Conservation (phyloP, 2,888 invertebrate genomes). For the Drosophila prostipennis region DNA sequence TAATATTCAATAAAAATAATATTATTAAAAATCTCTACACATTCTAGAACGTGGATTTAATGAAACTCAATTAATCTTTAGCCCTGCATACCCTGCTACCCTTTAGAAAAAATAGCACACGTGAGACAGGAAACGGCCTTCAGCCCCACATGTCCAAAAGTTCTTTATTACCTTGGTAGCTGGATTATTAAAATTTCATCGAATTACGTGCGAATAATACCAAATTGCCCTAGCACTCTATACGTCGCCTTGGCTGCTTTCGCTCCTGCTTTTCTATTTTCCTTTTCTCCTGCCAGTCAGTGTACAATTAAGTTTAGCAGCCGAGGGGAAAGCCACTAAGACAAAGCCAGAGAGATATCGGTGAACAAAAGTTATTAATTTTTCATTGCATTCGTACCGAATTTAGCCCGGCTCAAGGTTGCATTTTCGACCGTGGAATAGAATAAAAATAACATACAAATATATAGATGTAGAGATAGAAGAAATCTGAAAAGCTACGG, state of each 20-base stretch:
- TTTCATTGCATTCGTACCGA: slow-evolving; percentile 41
- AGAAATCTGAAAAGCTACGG: slow-evolving; percentile 4
- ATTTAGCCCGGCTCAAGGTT: slow-evolving; percentile 32
- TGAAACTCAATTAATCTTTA: too few relatives aligned
- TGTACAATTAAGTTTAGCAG: slow-evolving; percentile 34
- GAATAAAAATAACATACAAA: not conserved
- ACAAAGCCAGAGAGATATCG: slow-evolving; percentile 9
- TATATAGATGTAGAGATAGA: not conserved
- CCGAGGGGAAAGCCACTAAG: slow-evolving; percentile 1
- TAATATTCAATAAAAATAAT: too few relatives aligned
- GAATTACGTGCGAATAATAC: slow-evolving; percentile 66
- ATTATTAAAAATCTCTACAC: too few relatives aligned
- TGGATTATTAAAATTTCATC: slow-evolving; percentile 71
- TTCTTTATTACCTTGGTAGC: slow-evolving; percentile 64
- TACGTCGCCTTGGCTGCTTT: slow-evolving; percentile 15
- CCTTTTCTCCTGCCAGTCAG: not conserved
- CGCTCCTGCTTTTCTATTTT: not conserved
- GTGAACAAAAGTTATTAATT: slow-evolving; percentile 40
- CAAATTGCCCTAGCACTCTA: slow-evolving; percentile 45
- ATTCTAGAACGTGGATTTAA: too few relatives aligned
- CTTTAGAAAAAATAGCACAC: slow-evolving; percentile 5
- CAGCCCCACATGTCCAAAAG: slow-evolving; percentile 57
- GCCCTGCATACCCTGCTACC: slow-evolving; percentile 1
- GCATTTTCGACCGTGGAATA: not conserved
- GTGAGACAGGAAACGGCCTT: slow-evolving; percentile 46